These are phyloP conservation scores for Drosophila simulans DNA, from an alignment of 1,140 invertebrate genomes.

Conservation along the genomic window DNA sequence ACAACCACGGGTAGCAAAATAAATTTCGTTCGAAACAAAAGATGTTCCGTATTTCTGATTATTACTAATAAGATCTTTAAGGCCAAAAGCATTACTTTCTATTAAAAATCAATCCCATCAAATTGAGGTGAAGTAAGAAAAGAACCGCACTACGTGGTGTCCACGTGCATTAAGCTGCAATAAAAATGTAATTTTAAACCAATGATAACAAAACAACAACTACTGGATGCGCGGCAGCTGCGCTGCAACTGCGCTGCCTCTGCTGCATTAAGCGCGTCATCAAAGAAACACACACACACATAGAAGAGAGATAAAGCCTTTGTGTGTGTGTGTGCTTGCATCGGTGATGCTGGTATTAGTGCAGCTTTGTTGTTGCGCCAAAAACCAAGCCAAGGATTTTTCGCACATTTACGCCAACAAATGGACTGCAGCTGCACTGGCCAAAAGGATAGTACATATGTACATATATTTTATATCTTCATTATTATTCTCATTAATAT, in stretches of 20 bases:
- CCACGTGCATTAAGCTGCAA: background rate
- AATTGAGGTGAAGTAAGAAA: background rate
- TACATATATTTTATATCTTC: no score
- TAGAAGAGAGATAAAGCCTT: slow-evolving; percentile 27
- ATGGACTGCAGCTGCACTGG: slow-evolving; percentile 47
- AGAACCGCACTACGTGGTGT: background rate
- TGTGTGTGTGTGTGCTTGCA: slow-evolving; percentile 35
- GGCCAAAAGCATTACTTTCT: no score
- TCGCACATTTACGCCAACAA: slow-evolving; percentile 74
- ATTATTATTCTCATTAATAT: no score
- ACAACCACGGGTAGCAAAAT: background rate
- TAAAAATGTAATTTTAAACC: slow-evolving; percentile 9
- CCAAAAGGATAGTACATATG: background rate
- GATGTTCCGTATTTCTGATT: no score
- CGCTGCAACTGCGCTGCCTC: slow-evolving; percentile 26
- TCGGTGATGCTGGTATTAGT: slow-evolving; percentile 31
- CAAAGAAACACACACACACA: slow-evolving; percentile 26
- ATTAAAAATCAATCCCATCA: no score
- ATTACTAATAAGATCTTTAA: no score
- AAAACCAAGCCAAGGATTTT: slow-evolving; percentile 82
- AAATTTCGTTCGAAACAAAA: no score
- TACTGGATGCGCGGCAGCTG: slow-evolving; percentile 12
- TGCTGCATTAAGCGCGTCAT: slow-evolving; percentile 74
- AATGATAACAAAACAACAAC: slow-evolving; percentile 36
- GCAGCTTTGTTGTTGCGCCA: slow-evolving; percentile 74